Base-by-base conservation (phyloP, 2,797 vertebrate species). In the Cryptoprocta ferox region DNA sequence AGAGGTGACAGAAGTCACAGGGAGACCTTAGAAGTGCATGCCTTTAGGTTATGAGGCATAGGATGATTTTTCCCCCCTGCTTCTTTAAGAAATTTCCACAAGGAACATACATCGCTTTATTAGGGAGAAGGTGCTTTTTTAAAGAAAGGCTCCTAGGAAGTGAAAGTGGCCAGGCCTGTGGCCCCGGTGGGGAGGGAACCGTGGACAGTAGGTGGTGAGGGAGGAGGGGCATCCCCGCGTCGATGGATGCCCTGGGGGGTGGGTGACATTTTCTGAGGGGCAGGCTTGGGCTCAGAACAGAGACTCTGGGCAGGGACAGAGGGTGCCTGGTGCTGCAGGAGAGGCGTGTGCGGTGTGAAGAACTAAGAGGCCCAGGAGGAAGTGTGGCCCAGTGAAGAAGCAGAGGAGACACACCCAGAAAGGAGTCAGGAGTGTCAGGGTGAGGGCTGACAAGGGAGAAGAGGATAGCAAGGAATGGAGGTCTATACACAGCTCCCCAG, bases 231-330 rank as follows among this genome's bases (percentile, higher is more conserved):
- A 45, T 6, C 1, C 0, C 35, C 0, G 0, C 11, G 1, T 21
- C 13, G 50, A 24, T 1, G 78, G 39, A 12, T 6, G 30, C 39
- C 8, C 5, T 35, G n/a, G 42, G 42, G n/a, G 53, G 79, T 11
- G 3, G 28, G 35, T 1, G 83, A 76, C 71, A 48, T 48, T 80
- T 85, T 53, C 59, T 6, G 16, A 50, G 7, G 37, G 75, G 19
- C 8, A n/a, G 75, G 14, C 59, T 79, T 2, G 85, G 53, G 42
- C 7, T 0, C 3, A 19, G 35, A 83, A 97, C 96, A 95, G 95
- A 96, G 97, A 92, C 63, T 59, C 30, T 3, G n/a, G 89, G 61
- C 28, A 24, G 35, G 28, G 70, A 94, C 92, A 96, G 92, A 92
- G 1, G 71, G 85, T 1, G 26, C 61, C 90, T 21, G 94, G 88